Conservation (phyloP, 2,113 vertebrate species). For the Stomatorhinus ivindoensis region DNA sequence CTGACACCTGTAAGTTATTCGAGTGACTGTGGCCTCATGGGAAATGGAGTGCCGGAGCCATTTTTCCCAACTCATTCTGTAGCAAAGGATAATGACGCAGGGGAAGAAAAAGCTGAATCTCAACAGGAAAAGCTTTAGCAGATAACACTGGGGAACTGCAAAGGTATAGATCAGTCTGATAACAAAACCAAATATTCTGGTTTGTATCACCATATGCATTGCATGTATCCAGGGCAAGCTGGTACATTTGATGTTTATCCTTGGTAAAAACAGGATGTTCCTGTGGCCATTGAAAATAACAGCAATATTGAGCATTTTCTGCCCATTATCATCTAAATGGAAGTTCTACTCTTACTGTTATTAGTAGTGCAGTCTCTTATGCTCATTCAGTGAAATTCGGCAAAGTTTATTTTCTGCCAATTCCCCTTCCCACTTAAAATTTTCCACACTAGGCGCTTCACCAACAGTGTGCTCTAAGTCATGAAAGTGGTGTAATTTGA, state of each 20-base stretch:
- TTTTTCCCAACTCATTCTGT: not conserved
- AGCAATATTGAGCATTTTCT: not conserved
- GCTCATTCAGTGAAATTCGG: not conserved
- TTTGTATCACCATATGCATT: not conserved
- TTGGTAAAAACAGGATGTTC: not conserved
- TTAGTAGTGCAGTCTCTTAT: not conserved
- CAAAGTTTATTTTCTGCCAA: conserved; percentile 1
- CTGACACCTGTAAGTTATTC: not conserved
- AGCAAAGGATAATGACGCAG: not conserved
- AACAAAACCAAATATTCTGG: not conserved
- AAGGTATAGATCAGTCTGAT: not conserved
- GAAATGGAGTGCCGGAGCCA: not conserved
- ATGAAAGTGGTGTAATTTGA: conserved; percentile 4
- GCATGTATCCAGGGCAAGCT: not conserved
- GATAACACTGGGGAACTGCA: not conserved
- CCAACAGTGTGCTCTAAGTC: not conserved
- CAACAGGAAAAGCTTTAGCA: not conserved
- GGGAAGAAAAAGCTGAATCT: not conserved
- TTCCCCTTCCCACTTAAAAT: conserved; percentile 5
- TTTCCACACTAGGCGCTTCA: conserved; percentile 5
- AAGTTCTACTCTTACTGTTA: not conserved
- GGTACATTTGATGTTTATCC: not conserved
- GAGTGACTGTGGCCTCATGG: not conserved
- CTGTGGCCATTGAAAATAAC: not conserved
- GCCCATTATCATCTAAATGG: not conserved